Evolutionary conservation across 2,113 vertebrate genomes (phyloP).

Genomic region (Grammomys surdaster): DNA sequence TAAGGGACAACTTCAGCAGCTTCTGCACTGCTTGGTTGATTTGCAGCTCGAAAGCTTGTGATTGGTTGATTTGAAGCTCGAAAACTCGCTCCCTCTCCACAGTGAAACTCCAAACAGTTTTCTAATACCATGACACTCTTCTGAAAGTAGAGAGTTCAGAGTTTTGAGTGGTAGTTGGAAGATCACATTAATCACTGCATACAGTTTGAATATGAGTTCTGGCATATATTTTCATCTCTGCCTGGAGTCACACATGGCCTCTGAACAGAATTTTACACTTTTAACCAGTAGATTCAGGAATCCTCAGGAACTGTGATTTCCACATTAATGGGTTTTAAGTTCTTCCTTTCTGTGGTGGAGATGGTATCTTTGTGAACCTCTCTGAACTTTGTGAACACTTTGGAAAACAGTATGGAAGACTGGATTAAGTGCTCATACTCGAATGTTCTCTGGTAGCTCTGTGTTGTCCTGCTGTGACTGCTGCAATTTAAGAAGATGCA

Average conservation of each 20-base stretch:
- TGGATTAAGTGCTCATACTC: neutral
- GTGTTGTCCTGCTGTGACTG: neutral
- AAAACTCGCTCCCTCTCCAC: slow-evolving; percentile 85
- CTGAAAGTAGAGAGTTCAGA: slow-evolving; percentile 76
- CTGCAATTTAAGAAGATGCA: slow-evolving; percentile 60
- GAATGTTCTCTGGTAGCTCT: neutral
- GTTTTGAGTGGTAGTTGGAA: slow-evolving; percentile 77
- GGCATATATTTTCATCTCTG: slow-evolving; percentile 52
- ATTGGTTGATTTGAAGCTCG: slow-evolving; percentile 87
- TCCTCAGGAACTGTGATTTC: neutral
- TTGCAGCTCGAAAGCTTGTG: slow-evolving; percentile 87
- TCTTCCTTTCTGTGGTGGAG: neutral
- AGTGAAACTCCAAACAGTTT: slow-evolving; percentile 86
- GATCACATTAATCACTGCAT: slow-evolving; percentile 80
- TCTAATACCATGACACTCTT: slow-evolving; percentile 81
- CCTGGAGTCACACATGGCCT: slow-evolving; percentile 65
- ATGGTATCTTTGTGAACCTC: neutral
- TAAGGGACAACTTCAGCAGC: slow-evolving; percentile 83
- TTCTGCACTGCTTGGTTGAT: slow-evolving; percentile 83
- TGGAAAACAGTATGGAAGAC: neutral
- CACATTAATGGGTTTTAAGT: slow-evolving; percentile 31
- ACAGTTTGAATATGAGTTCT: slow-evolving; percentile 72
- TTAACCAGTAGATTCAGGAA: slow-evolving; percentile 44
- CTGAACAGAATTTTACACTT: slow-evolving; percentile 12
- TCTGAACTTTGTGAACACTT: neutral